Base-by-base conservation (phyloP, 2,888 invertebrate species). In the Patella ulyssiponensis region DNA sequence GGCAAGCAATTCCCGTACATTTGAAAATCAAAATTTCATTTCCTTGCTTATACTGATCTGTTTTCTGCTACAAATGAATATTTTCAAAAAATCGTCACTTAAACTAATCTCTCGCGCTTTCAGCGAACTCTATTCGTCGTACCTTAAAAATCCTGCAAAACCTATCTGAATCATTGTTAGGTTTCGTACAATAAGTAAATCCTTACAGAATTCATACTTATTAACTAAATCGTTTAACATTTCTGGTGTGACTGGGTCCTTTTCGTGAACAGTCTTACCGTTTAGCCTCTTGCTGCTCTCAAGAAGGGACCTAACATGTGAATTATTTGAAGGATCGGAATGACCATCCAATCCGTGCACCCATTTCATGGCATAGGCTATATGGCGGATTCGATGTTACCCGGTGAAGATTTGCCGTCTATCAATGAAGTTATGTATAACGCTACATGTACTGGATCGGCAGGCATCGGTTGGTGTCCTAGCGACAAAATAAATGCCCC, bases 1-100 rank as follows among this genome's bases (percentile, higher is more conserved):
- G 83, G 79, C 83, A 83, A 0, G 80, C 82, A 9, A 71, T 53
- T n/a, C 80, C 71, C 7, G 11, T 15, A 33, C 82, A 82, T 76
- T 82, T 83, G 14, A 72, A 27, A 44, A 83, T 72, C 23, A 79
- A 71, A 17, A 82, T 73, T 27, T 83, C n/a, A 58, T 58, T 17
- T 9, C 58, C 58, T 20, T 58, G 58, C 5, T 20, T 14, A 17
- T 58, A n/a, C 3, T 82, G 80, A 74, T 82, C 81, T n/a, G 82
- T 82, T 69, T 82, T 82, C 82, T 77, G 73, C 77, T 75, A 11
- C 52, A 69, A 54, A 83, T 82, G 27, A 71, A 33, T 20, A 81
- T 64, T 15, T 54, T 73, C 52, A 81, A 58, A 78, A 79, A 64
- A n/a, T 74, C 71, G 3, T 80, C 76, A 53, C 52, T 12, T 54